These are phyloP conservation scores for Bombus breviceps DNA, from an alignment of 1,140 invertebrate species.

Conservation along the genomic window DNA sequence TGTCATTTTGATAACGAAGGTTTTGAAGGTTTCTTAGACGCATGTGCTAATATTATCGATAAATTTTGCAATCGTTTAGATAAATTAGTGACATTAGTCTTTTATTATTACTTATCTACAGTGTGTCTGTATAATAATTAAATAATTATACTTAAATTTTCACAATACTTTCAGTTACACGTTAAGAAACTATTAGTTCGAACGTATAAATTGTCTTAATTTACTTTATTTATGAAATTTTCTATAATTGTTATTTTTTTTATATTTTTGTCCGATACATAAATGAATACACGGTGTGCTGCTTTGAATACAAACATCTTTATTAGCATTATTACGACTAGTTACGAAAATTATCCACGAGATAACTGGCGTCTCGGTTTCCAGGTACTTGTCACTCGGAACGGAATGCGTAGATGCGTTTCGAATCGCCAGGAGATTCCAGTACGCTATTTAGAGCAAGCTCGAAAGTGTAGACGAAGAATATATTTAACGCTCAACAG, in stretches of 20 bases:
- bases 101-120: neutral
- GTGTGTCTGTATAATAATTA: neutral
- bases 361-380: constrained; percentile 54
- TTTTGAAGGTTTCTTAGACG: neutral
- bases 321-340: constrained; percentile 47
- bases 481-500: constrained; percentile 53
- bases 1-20: neutral
- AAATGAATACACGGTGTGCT: neutral
- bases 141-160: constrained; percentile 1
- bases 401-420: constrained; percentile 65
- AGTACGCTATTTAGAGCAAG: constrained; percentile 64
- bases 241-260: too few species aligned
- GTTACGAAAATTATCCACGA: constrained; percentile 38
- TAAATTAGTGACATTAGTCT: too few species aligned
- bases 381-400: constrained; percentile 67
- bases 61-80: neutral
- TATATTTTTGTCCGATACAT: neutral
- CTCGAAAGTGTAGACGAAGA: constrained; percentile 56
- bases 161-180: too few species aligned
- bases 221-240: neutral
- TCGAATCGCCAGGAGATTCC: constrained; percentile 61
- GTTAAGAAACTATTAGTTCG: neutral
- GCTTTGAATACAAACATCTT: constrained; percentile 23
- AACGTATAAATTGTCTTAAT: neutral
- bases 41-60: neutral